Base-by-base conservation (phyloP, 2,888 invertebrate genomes). In the Tinea pellionella region DNA sequence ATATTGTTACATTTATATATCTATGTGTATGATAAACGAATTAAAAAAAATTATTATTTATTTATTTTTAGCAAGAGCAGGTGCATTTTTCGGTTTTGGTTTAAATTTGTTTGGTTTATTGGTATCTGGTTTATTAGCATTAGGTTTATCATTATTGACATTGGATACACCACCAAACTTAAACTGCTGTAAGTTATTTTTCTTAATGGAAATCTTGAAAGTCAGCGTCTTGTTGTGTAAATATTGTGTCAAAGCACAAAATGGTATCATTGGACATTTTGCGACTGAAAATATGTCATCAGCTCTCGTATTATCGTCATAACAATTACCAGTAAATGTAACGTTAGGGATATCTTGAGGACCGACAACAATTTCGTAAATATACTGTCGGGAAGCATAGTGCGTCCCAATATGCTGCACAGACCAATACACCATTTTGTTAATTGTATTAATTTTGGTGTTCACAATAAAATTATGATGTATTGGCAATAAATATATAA, bases 401-500 rank as follows among this genome's bases (percentile, higher is more conserved):
- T 78, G 80, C 47, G 74, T 72, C 16, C 84, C 86, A 43, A 86
- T 80, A 58, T 74, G 79, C 64, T 86, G 86, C 24, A 86, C 64
- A 15, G 74, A 63, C 81, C 81, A 86, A 64, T 76, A 86, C 3
- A 72, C 77, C 74, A 79, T 74, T 60, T 84, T 79, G 64, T 80
- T 77, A 55, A 75, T 64, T 12, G 78, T 78, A 60, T 82, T 81
- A n/a, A 82, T 70, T 64, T 80, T 82, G 64, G 82, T 63, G 15
- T 82, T 83, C 11, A 86, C 64, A 43, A 80, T 74, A 63, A 82
- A 86, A 59, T 79, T 69, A 62, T 77, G 64, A 62, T 80, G 80
- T 41, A 70, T 75, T 8, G 72, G 61, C 7, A 73, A 63, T 29
- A 86, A 65, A 63, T 70, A 83, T 61, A 84, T 69, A 60, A 70